These are phyloP conservation scores for Zenarchopterus dispar DNA, from an alignment of 2,797 vertebrate species.

Conservation along the genomic window DNA sequence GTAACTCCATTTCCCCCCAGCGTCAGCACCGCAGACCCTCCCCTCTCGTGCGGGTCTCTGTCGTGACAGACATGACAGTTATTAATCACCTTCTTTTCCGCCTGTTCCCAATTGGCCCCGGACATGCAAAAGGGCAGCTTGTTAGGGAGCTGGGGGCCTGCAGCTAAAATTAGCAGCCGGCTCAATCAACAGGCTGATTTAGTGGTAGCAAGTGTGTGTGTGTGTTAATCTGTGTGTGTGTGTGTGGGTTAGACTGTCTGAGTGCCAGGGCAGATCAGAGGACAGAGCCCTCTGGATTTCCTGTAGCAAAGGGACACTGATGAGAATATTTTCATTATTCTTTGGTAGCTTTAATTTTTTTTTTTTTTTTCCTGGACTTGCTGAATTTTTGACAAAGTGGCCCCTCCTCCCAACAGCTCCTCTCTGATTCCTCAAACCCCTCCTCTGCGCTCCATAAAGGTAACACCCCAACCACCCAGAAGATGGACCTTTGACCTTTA, in stretches of 20 bases:
- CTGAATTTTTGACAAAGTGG: slow-evolving; percentile 17
- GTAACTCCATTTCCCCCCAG: slow-evolving; percentile 60
- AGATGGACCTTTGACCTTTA: slow-evolving; percentile 66
- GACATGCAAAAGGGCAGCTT: slow-evolving; percentile 54
- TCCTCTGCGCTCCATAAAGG: background rate
- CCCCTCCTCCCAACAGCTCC: background rate
- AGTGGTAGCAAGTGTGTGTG: slow-evolving; percentile 56
- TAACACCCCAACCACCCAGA: slow-evolving; percentile 25
- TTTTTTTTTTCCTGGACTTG: background rate
- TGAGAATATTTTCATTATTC: slow-evolving; percentile 22
- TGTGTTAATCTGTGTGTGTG: slow-evolving; percentile 31
- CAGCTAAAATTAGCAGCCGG: slow-evolving; percentile 82
- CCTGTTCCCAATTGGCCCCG: slow-evolving; percentile 78
- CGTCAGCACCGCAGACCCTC: slow-evolving; percentile 26
- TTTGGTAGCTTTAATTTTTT: slow-evolving; percentile 5
- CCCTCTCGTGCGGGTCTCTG: slow-evolving; percentile 52
- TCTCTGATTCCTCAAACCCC: slow-evolving; percentile 1
- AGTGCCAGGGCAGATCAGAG: slow-evolving; percentile 69
- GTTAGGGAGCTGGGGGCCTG: slow-evolving; percentile 45
- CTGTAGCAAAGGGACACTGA: slow-evolving; percentile 66
- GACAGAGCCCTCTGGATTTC: slow-evolving; percentile 71
- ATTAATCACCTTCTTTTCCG: slow-evolving; percentile 85
- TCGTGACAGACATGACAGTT: slow-evolving; percentile 84
- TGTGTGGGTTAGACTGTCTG: slow-evolving; percentile 34
- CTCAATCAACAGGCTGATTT: slow-evolving; percentile 84